phyloP scores from a whole-genome alignment of 2,888 invertebrate genomes.

The Brachyptera putata region DNA sequence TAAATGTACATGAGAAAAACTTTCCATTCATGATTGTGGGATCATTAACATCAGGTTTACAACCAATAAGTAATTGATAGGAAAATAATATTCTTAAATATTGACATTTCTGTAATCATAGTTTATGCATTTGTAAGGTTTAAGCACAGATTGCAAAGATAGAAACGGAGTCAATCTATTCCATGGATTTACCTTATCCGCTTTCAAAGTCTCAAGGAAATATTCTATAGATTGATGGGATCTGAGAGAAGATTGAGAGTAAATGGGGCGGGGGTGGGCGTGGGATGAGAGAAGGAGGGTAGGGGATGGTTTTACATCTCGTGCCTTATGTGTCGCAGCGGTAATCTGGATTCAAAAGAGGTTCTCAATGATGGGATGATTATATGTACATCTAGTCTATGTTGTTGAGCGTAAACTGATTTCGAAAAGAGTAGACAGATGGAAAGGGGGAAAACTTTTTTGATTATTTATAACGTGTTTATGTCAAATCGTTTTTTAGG shows the following conservation, averaged over 20 bases:
- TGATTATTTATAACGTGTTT: no score
- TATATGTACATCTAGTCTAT: slow-evolving; percentile 8
- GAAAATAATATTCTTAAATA: no score
- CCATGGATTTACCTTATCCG: slow-evolving; percentile 9
- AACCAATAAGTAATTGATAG: no score
- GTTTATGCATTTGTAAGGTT: slow-evolving; percentile 1
- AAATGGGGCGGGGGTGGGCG: slow-evolving; percentile 2
- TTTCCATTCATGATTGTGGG: no score
- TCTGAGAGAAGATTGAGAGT: slow-evolving; percentile 8
- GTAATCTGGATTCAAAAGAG: not conserved
- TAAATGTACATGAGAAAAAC: no score
- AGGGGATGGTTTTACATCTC: not conserved
- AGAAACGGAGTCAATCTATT: slow-evolving; percentile 8
- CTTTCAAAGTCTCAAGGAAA: slow-evolving; percentile 9
- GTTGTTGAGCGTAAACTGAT: no score
- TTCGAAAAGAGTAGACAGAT: no score
- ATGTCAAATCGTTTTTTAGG: no score
- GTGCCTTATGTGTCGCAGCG: slow-evolving; percentile 8
- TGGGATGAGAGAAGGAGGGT: not conserved
- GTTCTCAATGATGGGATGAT: slow-evolving; percentile 4
- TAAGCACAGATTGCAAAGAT: slow-evolving; percentile 4
- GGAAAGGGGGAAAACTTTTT: no score
- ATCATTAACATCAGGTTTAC: no score
- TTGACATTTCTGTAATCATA: no score
- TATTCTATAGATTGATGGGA: slow-evolving; percentile 15